phyloP scores from a whole-genome alignment of 2,797 vertebrate genomes.

The Cuniculus paca region DNA sequence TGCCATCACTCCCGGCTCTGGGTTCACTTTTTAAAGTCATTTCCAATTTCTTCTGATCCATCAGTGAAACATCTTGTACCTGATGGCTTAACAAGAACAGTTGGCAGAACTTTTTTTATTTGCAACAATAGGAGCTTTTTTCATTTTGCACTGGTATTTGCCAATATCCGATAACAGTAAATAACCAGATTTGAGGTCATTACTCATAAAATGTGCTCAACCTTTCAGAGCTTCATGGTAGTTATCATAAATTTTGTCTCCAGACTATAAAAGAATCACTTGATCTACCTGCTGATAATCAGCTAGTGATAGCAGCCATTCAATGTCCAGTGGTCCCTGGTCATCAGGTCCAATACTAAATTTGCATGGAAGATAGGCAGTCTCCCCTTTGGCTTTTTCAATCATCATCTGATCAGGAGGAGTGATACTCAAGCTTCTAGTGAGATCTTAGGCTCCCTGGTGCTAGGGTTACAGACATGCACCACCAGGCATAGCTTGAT shows the following conservation, averaged over 20 bases:
- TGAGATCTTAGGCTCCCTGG: slow-evolving; percentile 73
- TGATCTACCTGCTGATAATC: slow-evolving; percentile 94
- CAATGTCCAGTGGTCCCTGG: slow-evolving; percentile 94
- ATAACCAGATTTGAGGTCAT: slow-evolving; percentile 93
- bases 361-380: slow-evolving; percentile 93
- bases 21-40: slow-evolving; percentile 91
- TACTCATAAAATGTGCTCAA: slow-evolving; percentile 93
- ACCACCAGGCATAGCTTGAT: no score
- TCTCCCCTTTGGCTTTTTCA: slow-evolving; percentile 94
- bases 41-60: slow-evolving; percentile 93
- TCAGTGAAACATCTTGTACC: slow-evolving; percentile 93
- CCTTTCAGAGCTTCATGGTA: slow-evolving; percentile 90
- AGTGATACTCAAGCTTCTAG: slow-evolving; percentile 90
- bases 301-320: slow-evolving; percentile 94
- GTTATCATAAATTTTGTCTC: slow-evolving; percentile 92
- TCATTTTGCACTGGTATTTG: slow-evolving; percentile 97
- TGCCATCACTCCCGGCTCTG: no score
- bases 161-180: slow-evolving; percentile 93
- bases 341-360: slow-evolving; percentile 90
- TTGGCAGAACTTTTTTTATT: slow-evolving; percentile 93
- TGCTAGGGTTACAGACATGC: no score
- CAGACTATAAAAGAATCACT: slow-evolving; percentile 94
- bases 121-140: slow-evolving; percentile 94
- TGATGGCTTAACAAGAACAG: slow-evolving; percentile 95
- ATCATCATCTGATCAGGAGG: slow-evolving; percentile 87